Evolutionary conservation across 2,888 invertebrate species (phyloP).

Genomic region (Meghimatium bilineatum): DNA sequence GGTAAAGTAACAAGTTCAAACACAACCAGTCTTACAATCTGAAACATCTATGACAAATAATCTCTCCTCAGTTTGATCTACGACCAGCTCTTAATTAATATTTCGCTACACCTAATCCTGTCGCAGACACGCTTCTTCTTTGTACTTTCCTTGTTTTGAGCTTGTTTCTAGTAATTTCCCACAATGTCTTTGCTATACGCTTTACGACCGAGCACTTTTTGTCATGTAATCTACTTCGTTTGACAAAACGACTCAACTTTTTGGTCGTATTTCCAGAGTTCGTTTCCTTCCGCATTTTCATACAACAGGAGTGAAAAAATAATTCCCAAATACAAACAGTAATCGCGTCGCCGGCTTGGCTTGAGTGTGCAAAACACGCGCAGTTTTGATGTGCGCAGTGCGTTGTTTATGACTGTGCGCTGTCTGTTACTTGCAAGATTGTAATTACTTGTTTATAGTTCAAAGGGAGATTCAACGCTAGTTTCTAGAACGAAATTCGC

Average conservation of each 20-base stretch:
- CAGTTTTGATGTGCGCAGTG: background rate
- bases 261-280: background rate
- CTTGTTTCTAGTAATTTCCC: background rate
- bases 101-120: background rate
- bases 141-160: background rate
- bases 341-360: background rate
- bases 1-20: too few species aligned
- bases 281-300: background rate
- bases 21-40: too few species aligned
- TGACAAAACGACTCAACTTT: background rate
- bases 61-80: background rate
- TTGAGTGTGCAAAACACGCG: background rate
- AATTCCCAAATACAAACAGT: background rate
- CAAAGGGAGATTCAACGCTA: background rate
- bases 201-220: background rate
- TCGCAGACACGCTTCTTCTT: background rate
- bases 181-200: background rate
- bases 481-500: background rate
- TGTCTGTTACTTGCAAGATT: background rate
- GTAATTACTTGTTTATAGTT: constrained; percentile 13
- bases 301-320: background rate
- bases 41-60: too few species aligned
- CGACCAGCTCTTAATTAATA: background rate
- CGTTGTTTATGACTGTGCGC: background rate
- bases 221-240: background rate